A percentile compares a stretch with the other conserved stretches of the same genome.
Evolutionary conservation across 92 coral and sea anemone species (phyloP).

Genomic region (Porites rus): DNA sequence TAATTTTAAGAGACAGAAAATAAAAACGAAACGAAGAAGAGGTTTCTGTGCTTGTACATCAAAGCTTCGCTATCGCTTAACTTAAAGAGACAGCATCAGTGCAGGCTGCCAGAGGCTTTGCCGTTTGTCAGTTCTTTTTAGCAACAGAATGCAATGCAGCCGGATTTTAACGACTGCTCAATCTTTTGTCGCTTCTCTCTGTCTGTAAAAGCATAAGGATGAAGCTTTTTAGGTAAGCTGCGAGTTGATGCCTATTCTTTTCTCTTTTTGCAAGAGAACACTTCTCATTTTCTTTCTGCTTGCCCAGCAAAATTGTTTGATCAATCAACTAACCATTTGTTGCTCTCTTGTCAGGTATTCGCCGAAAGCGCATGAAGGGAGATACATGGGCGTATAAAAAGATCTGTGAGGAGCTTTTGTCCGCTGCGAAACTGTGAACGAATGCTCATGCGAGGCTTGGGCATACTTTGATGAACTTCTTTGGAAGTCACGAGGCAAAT

Average conservation of each 20-base stretch:
- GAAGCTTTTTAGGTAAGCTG: background rate
- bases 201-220: background rate
- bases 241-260: background rate
- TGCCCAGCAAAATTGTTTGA: background rate
- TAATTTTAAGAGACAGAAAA: background rate
- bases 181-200: background rate
- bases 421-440: constrained; percentile 81
- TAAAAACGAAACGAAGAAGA: background rate
- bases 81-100: too few relatives aligned
- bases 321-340: background rate
- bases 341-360: constrained; percentile 69
- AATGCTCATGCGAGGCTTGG: background rate
- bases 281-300: background rate
- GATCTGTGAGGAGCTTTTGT: constrained; percentile 90
- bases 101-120: background rate
- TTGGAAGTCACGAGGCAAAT: background rate
- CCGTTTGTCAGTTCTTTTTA: background rate
- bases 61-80: too few relatives aligned
- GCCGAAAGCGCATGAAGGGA: constrained; percentile 98
- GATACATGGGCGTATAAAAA: constrained; percentile 99
- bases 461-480: background rate
- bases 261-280: background rate
- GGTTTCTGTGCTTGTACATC: background rate
- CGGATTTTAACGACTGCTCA: background rate
- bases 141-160: background rate